Percentiles rank a stretch among this genome's conserved stretches.
Conservation (phyloP, 2,797 vertebrate species). For the Pseudocheirus occidentalis region DNA sequence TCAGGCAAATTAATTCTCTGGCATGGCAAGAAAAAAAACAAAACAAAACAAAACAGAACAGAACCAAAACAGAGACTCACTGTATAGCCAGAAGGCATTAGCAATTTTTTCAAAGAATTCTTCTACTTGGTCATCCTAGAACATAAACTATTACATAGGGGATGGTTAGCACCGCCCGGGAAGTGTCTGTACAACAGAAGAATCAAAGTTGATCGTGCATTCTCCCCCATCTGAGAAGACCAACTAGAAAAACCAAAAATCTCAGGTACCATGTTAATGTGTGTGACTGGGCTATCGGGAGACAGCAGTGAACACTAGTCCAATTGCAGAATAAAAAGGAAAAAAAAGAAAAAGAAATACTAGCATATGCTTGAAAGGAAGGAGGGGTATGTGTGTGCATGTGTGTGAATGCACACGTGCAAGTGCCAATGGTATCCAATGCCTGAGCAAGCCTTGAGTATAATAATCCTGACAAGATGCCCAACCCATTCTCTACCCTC, state of each 20-base stretch:
- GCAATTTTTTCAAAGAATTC: conserved; percentile 76
- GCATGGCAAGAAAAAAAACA: conserved; percentile 71
- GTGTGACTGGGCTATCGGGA: conserved; percentile 49
- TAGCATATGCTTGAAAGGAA: conserved; percentile 45
- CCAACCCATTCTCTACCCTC: conserved; percentile 2
- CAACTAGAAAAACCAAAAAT: conserved; percentile 42
- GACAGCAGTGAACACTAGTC: conserved; percentile 2
- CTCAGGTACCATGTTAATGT: conserved; percentile 14
- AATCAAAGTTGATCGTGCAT: conserved; percentile 42
- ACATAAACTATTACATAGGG: conserved; percentile 69
- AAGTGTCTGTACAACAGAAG: conserved; percentile 56
- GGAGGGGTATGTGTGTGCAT: background rate
- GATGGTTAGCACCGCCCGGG: conserved; percentile 61
- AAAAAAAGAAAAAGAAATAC: background rate
- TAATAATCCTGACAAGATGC: background rate
- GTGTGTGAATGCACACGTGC: background rate
- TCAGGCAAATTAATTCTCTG: conserved; percentile 73
- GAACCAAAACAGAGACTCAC: conserved; percentile 69
- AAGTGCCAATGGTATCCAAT: conserved; percentile 29
- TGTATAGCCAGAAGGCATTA: conserved; percentile 75
- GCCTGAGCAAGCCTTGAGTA: conserved; percentile 14
- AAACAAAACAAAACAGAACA: conserved; percentile 68
- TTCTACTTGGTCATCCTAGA: conserved; percentile 70
- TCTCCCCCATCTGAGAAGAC: conserved; percentile 53
- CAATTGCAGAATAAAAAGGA: background rate